Percentiles rank a stretch among this genome's conserved stretches.
Evolutionary conservation across 2,113 vertebrate species (phyloP).

Genomic region (Entelurus aequoreus): DNA sequence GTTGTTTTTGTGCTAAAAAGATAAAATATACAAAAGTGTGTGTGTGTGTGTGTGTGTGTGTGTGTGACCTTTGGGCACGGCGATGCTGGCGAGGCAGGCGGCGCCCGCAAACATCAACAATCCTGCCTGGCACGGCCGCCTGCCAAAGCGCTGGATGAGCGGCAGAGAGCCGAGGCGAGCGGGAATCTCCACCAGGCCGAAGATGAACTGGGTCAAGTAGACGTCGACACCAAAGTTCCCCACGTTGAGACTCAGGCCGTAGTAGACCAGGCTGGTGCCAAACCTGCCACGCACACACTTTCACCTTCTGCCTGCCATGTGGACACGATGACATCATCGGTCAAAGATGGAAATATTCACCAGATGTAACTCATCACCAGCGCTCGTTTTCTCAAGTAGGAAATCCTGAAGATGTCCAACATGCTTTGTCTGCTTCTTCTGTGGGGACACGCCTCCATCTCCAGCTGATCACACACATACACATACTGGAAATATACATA

Average conservation of each 20-base stretch:
- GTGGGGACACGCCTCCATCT: slow-evolving; percentile 44
- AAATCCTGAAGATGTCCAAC: slow-evolving; percentile 74
- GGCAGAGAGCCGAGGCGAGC: slow-evolving; percentile 70
- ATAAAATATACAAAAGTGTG: not conserved
- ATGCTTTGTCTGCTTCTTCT: slow-evolving; percentile 41
- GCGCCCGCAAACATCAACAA: slow-evolving; percentile 73
- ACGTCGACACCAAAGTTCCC: slow-evolving; percentile 87
- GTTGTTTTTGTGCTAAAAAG: too few relatives aligned
- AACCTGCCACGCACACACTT: slow-evolving; percentile 69
- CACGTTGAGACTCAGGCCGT: slow-evolving; percentile 80
- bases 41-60: not conserved
- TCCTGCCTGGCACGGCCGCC: slow-evolving; percentile 65
- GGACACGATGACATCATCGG: too few relatives aligned
- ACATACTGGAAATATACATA: too few relatives aligned
- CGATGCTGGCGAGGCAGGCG: slow-evolving; percentile 72
- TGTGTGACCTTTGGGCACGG: slow-evolving; percentile 77
- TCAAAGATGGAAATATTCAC: slow-evolving; percentile 61
- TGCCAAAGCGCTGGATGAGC: slow-evolving; percentile 72
- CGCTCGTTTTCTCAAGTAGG: slow-evolving; percentile 70
- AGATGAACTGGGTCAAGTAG: slow-evolving; percentile 87
- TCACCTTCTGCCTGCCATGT: too few relatives aligned
- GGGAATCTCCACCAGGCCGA: slow-evolving; percentile 79
- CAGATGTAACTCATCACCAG: slow-evolving; percentile 74
- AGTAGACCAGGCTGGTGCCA: slow-evolving; percentile 82
- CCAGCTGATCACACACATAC: slow-evolving; percentile 51